Evolutionary conservation across 2,113 vertebrate genomes (phyloP).

Genomic region (Gyps fulvus): DNA sequence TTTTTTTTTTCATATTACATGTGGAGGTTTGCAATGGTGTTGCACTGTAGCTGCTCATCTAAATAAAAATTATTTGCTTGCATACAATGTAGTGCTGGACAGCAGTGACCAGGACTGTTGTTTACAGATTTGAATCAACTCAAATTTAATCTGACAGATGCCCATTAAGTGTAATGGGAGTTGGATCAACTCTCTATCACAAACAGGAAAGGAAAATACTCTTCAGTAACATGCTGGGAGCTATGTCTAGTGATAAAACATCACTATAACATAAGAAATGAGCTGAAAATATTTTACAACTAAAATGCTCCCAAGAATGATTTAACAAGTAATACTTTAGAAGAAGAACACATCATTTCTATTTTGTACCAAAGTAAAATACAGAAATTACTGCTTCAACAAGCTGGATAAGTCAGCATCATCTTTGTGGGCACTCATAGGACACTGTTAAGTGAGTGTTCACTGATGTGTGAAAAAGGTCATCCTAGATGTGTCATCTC

Average conservation of each 20-base stretch:
- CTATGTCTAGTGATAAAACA: neutral
- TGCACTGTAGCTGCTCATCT: neutral
- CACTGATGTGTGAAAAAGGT: neutral
- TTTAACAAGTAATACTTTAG: neutral
- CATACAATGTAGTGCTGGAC: neutral
- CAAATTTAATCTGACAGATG: neutral
- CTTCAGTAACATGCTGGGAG: neutral
- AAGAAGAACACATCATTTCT: neutral
- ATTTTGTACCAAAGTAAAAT: neutral
- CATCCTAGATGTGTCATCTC: neutral
- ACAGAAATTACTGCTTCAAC: neutral
- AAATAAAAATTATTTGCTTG: neutral
- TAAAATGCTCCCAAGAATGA: neutral
- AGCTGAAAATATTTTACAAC: neutral
- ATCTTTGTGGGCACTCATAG: neutral
- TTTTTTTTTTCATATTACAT: neutral
- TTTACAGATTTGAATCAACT: neutral
- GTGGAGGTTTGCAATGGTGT: neutral
- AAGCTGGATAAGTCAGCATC: neutral
- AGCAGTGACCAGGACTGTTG: neutral
- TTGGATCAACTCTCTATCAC: neutral
- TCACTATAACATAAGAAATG: neutral
- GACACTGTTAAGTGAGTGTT: neutral
- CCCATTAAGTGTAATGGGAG: neutral
- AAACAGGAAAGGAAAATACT: neutral